Evolutionary conservation across 92 coral and sea anemone species (phyloP).

Genomic region (Phenganax stokvisi): DNA sequence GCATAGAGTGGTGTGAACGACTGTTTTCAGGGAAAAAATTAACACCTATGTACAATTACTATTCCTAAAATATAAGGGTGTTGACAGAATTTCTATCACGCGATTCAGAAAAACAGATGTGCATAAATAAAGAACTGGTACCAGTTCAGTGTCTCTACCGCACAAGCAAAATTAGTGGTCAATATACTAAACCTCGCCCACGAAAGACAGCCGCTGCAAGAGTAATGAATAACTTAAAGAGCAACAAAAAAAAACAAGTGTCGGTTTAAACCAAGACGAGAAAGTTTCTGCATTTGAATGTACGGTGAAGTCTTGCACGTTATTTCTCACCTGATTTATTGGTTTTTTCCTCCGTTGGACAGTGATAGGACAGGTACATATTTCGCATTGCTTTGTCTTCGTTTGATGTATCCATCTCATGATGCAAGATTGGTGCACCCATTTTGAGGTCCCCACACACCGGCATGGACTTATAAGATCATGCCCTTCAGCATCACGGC

Average conservation of each 20-base stretch:
- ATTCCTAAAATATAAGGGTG: too few species aligned
- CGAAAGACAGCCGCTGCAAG: neutral
- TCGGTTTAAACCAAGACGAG: neutral
- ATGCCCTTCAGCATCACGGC: conserved; percentile 68
- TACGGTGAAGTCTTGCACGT: neutral
- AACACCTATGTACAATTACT: too few species aligned
- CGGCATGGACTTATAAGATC: conserved; percentile 78
- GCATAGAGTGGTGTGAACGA: too few species aligned
- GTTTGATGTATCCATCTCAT: conserved; percentile 88
- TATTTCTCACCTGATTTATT: conserved; percentile 62
- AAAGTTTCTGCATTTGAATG: neutral
- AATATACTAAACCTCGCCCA: neutral
- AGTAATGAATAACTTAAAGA: neutral
- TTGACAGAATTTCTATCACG: too few species aligned
- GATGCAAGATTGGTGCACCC: conserved; percentile 92
- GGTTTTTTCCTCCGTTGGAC: conserved; percentile 78
- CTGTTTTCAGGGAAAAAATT: too few species aligned
- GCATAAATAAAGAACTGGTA: neutral
- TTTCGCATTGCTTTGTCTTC: conserved; percentile 71
- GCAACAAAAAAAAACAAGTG: too few species aligned
- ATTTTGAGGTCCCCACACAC: conserved; percentile 80
- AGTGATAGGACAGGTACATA: conserved; percentile 67
- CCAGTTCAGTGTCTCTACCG: neutral
- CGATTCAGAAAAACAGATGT: neutral
- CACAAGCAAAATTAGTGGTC: neutral